Percentiles rank a stretch among this genome's conserved stretches.
Conservation (phyloP, 2,888 invertebrate genomes). For the Aricia artaxerxes region DNA sequence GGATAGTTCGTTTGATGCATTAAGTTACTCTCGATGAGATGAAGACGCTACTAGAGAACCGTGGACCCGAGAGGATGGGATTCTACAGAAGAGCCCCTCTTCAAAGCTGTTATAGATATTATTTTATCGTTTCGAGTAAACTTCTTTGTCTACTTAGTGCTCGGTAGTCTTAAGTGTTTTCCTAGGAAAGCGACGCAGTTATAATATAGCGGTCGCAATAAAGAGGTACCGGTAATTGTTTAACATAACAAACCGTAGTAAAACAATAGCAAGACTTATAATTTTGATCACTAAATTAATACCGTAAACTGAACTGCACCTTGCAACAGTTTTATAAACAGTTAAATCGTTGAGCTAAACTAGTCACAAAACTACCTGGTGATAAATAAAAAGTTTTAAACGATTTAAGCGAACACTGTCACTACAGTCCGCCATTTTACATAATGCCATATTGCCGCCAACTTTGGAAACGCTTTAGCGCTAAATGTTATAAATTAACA, state of each 20-base stretch:
- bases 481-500: constrained; percentile 22
- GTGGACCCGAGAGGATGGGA: background rate
- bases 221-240: no score
- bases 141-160: background rate
- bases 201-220: background rate
- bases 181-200: background rate
- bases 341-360: constrained; percentile 7
- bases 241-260: no score
- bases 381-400: constrained; percentile 17
- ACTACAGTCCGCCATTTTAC: background rate
- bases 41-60: background rate
- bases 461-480: constrained; percentile 14
- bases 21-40: background rate
- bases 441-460: constrained; percentile 3
- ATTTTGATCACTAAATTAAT: background rate
- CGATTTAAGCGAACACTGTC: constrained; percentile 17
- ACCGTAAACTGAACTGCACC: background rate
- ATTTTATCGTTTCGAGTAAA: background rate
- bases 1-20: constrained; percentile 1
- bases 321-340: background rate
- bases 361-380: constrained; percentile 1
- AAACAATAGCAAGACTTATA: no score
- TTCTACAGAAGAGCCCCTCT: background rate
- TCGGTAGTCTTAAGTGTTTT: background rate
- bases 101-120: background rate